Base-by-base conservation (phyloP, 1,140 invertebrate species). In the Drosophila rhopaloa region DNA sequence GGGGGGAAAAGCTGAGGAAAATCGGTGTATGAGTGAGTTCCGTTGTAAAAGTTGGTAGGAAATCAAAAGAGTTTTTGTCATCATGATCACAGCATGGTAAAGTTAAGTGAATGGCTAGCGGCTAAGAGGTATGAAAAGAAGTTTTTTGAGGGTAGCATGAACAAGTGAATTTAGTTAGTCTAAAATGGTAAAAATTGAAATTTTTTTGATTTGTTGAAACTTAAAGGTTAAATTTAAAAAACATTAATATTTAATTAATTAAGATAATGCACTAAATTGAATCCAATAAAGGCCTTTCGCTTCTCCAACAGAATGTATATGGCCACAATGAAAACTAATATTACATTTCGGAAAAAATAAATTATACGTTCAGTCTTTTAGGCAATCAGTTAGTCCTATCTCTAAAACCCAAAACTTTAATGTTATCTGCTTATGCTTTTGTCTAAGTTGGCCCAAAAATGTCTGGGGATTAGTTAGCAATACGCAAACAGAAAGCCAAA, bases 401-500 rank as follows among this genome's bases (percentile, higher is more conserved):
- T 27, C 5, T 16, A 10, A 13, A 37, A 19, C 9, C 6, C 10
- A 32, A 38, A 48, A 47, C 8, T 32, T 7, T 40, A 48, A 32
- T 67, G 53, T 46, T 75, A 48, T 59, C 68, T 72, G 55, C 48
- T 79, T 72, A 76, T 76, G 55, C 35, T 61, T 57, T 81, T 70
- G 41, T 46, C 14, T 11, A 35, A 16, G 38, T 13, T 58, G 50
- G 24, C 51, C 58, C 56, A 48, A 79, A 88, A 88, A 51, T 40
- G 76, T 57, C 61, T 59, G 38, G 48, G 79, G 83, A 88, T 86
- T 86, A 86, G 76, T 57, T 54, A 41, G 62, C 63, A 50, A 65
- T 24, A 37, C 40, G 46, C 44, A 38, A 67, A 46, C 7, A 19
- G 10, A 3, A 14, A 51, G 38, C 9, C 11, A 6, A 24, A 57